Percentiles rank a stretch among this genome's conserved stretches.
Conservation (phyloP, 2,797 vertebrate species). For the Eulemur mongoz region DNA sequence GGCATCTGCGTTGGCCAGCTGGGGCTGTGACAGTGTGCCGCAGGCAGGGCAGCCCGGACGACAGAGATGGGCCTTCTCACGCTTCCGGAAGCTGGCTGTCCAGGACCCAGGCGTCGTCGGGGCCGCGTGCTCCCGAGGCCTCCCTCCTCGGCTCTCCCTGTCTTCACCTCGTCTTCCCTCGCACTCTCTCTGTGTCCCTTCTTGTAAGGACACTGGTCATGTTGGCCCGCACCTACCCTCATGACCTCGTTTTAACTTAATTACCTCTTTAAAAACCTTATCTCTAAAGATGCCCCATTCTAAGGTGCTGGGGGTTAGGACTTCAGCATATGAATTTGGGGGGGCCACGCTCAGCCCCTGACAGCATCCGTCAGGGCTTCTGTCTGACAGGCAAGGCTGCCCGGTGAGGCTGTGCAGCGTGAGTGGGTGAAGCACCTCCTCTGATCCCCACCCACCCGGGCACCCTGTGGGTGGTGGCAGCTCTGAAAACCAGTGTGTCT, state of each 20-base stretch:
- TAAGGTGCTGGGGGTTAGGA: not conserved
- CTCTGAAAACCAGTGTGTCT: not conserved
- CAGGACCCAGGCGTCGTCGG: fast-evolving
- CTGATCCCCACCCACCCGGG: not conserved
- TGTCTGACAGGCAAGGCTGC: not conserved
- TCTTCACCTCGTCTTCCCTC: not conserved
- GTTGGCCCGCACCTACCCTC: not conserved
- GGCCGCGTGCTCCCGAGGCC: not conserved
- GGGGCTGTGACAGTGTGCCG: too few species aligned
- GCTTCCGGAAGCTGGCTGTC: not conserved
- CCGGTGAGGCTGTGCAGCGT: fast-evolving
- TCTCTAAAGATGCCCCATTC: not conserved
- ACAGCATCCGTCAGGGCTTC: not conserved
- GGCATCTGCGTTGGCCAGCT: not conserved
- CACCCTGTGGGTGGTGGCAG: not conserved
- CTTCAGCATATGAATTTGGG: not conserved
- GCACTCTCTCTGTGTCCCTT: not conserved
- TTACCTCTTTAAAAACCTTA: not conserved
- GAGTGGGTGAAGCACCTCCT: not conserved
- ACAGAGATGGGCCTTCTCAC: not conserved
- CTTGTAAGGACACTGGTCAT: not conserved
- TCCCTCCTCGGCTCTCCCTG: not conserved
- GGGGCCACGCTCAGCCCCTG: not conserved
- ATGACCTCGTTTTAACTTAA: not conserved
- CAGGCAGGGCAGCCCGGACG: fast-evolving